Percentiles rank a stretch among this genome's conserved stretches.
phyloP scores from a whole-genome alignment of 2,797 vertebrate species.

The Chloroceryle amazona region DNA sequence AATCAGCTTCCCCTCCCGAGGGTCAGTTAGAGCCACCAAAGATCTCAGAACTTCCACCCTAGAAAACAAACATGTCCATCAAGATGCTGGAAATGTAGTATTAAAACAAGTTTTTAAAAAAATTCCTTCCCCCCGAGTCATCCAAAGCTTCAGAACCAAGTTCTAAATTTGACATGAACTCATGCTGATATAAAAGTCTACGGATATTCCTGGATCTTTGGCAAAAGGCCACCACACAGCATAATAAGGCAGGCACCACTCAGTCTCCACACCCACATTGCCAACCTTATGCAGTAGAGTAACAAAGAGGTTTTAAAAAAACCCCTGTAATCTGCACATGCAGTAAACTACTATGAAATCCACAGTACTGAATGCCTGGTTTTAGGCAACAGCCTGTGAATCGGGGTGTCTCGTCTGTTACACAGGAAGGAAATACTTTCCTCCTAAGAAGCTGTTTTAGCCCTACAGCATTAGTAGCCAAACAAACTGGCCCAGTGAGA shows the following conservation, averaged over 20 bases:
- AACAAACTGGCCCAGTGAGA: neutral
- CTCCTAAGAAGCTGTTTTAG: neutral
- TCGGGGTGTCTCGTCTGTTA: too few species aligned
- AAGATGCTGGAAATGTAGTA: constrained; percentile 60
- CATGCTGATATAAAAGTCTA: neutral
- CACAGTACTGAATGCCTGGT: neutral
- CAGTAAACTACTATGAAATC: neutral
- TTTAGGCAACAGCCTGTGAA: neutral
- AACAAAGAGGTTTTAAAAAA: neutral
- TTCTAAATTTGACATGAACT: constrained; percentile 26
- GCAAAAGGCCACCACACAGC: neutral
- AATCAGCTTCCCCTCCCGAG: constrained; percentile 72
- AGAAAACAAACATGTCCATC: constrained; percentile 73
- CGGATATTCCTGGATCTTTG: neutral
- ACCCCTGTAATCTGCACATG: neutral
- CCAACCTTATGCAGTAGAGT: neutral
- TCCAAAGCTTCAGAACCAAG: neutral
- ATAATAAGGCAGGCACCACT: neutral
- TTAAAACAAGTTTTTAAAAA: constrained; percentile 53
- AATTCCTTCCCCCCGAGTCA: constrained; percentile 27
- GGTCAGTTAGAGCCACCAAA: constrained; percentile 77
- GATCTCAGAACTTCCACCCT: constrained; percentile 75
- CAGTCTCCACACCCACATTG: neutral
- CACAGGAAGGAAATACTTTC: neutral
- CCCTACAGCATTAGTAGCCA: accelerated